These are phyloP conservation scores for Eurystomus gularis DNA, from an alignment of 2,113 vertebrate genomes.

Conservation along the genomic window DNA sequence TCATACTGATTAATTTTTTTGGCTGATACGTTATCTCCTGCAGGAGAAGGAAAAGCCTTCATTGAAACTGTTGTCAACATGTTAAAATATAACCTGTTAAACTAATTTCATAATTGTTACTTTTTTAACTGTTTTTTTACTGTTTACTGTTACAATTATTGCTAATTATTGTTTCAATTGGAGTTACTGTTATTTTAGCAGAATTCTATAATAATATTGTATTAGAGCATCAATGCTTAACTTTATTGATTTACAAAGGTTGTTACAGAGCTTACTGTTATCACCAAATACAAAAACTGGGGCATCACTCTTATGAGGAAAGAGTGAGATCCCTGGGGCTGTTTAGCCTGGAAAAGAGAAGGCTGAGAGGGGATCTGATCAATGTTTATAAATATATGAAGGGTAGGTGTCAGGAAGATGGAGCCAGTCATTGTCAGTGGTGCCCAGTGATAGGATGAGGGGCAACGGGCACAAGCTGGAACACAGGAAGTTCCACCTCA, in stretches of 20 bases:
- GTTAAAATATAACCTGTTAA: not conserved
- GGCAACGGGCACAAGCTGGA: too few relatives aligned
- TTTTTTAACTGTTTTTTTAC: too few relatives aligned
- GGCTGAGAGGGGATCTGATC: too few relatives aligned
- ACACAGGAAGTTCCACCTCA: too few relatives aligned
- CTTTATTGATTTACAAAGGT: not conserved
- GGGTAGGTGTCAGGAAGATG: too few relatives aligned
- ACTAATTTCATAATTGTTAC: not conserved
- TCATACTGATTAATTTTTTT: not conserved
- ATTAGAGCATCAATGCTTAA: not conserved
- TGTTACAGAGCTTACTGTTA: not conserved
- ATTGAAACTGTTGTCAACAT: not conserved
- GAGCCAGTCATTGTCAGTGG: too few relatives aligned
- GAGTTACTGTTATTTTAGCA: not conserved
- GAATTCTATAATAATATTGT: not conserved
- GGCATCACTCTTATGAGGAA: too few relatives aligned
- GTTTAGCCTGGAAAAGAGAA: too few relatives aligned
- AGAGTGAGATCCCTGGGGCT: too few relatives aligned
- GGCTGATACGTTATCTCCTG: not conserved
- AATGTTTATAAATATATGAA: too few relatives aligned
- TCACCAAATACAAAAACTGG: not conserved
- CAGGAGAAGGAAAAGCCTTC: not conserved
- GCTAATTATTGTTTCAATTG: not conserved
- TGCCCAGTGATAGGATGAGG: too few relatives aligned
- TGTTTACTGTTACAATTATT: not conserved